Evolutionary conservation across 2,113 vertebrate species (phyloP).

Genomic region (Geococcyx californianus): DNA sequence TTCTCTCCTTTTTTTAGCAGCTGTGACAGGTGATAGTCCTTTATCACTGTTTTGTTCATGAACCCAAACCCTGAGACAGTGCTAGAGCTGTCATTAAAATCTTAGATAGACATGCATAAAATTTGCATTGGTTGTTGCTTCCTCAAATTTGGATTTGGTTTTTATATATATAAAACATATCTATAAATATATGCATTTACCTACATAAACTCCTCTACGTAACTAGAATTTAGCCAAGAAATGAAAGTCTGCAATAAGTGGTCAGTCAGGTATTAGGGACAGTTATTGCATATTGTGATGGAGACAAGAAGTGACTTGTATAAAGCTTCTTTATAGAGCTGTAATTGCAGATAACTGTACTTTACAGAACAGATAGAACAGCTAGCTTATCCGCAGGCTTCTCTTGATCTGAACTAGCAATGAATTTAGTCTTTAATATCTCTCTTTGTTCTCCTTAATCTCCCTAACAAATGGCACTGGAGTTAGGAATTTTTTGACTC

Average conservation of each 20-base stretch:
- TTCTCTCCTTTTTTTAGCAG: neutral
- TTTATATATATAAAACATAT: neutral
- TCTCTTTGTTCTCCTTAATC: neutral
- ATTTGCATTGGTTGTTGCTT: neutral
- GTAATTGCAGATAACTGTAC: neutral
- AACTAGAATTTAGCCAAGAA: neutral
- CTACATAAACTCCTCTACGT: neutral
- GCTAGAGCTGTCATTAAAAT: neutral
- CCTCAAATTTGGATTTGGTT: neutral
- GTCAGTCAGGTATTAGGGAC: neutral
- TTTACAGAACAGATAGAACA: neutral
- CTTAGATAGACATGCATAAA: neutral
- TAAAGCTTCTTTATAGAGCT: neutral
- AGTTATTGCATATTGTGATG: neutral
- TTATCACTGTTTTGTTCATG: conserved; percentile 40
- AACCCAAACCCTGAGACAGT: conserved; percentile 5
- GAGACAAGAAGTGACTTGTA: neutral
- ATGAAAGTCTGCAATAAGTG: neutral
- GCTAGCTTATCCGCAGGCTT: neutral
- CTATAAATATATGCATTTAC: neutral
- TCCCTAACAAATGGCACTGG: neutral
- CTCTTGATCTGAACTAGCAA: neutral
- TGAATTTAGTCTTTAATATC: neutral
- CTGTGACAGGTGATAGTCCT: conserved; percentile 42
- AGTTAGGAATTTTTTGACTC: neutral